Evolutionary conservation across 2,797 vertebrate genomes (phyloP), one percentile per base, ranked within the genome.

Genomic region (Platyrinchus mystaceus): DNA sequence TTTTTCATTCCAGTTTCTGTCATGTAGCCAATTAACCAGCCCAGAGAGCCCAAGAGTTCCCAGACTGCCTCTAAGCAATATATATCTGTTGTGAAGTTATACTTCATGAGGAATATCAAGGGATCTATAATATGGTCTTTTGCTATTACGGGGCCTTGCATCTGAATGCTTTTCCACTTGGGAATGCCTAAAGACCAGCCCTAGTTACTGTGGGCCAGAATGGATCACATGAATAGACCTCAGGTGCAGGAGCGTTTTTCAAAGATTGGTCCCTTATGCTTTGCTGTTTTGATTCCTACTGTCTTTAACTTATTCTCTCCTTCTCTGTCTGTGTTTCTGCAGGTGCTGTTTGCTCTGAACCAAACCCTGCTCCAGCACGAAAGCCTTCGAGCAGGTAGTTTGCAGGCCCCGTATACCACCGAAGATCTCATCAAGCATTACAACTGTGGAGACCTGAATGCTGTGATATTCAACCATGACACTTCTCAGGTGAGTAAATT

Each of bases 381-480:
- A 94, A 98, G 98, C 20, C 98, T 98, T 46, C 96, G 98, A 81
- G 98, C 98, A 1, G 98, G 98, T 34, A 98, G 98, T 59, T 92
- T 98, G 89, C 98, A 98, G 94, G 98, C 97, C 1, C 98, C 98
- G 0, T 98, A 98, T 21, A 98, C 98, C 87, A 98, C 98, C 0
- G 98, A 98, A 94, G 98, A 98, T 95, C 98, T 98, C 93, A 98
- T 98, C 97, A 98, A 98, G 60, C 98, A 98, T 93, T 98, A 98
- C 94, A 98, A 98, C 88, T 98, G 98, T 28, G 98, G 98, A 78
- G 98, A 98, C 92, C 98, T 98, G 95, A 98, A 97, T 7, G 96
- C 98, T 13, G 98, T 98, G 88, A 98, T 98, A 97, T 98, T 98
- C 96, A 98, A 98, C 95, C 98, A 98, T 2, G 98, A 98, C 93